Evolutionary conservation across 2,797 vertebrate genomes (phyloP), one percentile per base, ranked within the genome.

Genomic region (Diglossa cyanea): DNA sequence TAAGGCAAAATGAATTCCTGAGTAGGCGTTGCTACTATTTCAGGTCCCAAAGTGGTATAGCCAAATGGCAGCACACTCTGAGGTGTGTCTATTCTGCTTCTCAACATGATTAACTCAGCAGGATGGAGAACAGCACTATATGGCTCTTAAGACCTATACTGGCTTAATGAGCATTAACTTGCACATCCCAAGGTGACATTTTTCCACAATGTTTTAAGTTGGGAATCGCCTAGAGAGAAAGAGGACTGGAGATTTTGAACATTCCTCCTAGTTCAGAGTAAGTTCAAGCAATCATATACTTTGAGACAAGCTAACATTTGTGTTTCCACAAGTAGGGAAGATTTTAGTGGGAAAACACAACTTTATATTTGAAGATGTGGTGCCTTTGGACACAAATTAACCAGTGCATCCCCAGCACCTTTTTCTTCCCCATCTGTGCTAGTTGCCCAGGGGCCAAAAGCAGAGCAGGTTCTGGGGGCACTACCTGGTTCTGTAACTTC

Each of bases 1-100:
- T 57, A 94, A 86, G 50, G 82, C 72, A 93, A 89, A 87, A 91
- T 51, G 13, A 70, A 60, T 76, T 94, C 80, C 74, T 76, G 78
- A 92, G 71, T 47, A 80, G 75, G 57, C 0, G 0, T 39, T 66
- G 66, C 53, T 82, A 84, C 75, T 82, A 74, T 57, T 60, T 70
- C 67, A 76, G 51, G 62, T 78, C 66, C 77, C 55, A 58, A 82
- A 76, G 86, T 73, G 15, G 51, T 44, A 30, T 1, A 77, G 83
- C 33, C 53, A 71, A 67, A 40, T 5, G 35, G 68, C 68, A 90
- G 72, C 54, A 71, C 6, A 3, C 30, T 63, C 33, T 57, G 62
- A 28, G 39, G 47, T 33, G 47, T 53, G 35, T 30, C 72, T 54
- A 3, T 45, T 88, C 71, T 73, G 40, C 71, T 89, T 73, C 63